Percentiles rank a stretch among this genome's conserved stretches.
phyloP scores from a whole-genome alignment of 2,113 vertebrate genomes.

The Balaeniceps rex region DNA sequence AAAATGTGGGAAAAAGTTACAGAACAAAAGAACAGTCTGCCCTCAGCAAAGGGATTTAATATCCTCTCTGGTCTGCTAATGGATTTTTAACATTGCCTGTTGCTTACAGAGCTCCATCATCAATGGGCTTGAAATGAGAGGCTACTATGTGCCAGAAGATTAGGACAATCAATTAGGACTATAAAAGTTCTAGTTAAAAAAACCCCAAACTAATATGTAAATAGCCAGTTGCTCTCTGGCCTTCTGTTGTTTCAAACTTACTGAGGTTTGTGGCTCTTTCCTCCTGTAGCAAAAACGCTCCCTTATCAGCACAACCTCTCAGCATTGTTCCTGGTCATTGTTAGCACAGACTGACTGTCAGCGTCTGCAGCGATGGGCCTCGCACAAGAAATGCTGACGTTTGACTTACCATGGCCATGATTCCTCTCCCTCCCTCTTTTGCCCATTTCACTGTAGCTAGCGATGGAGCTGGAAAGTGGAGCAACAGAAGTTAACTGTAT shows the following conservation, averaged over 20 bases:
- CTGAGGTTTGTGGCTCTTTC: not conserved
- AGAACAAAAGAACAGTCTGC: not conserved
- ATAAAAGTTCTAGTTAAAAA: not conserved
- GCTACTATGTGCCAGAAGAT: not conserved
- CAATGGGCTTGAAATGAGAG: not conserved
- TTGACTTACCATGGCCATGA: not conserved
- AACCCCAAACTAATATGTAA: not conserved
- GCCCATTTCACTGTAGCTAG: not conserved
- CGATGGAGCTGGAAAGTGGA: not conserved
- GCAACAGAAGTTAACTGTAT: not conserved
- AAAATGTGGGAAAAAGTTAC: not conserved
- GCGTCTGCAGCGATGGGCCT: not conserved
- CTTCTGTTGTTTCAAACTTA: not conserved
- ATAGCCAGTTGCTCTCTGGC: not conserved
- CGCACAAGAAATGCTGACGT: rapidly evolving
- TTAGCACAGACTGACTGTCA: not conserved
- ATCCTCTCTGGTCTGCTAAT: not conserved
- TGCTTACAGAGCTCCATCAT: not conserved
- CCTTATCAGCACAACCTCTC: rapidly evolving
- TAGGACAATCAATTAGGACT: not conserved
- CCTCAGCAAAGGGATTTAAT: not conserved
- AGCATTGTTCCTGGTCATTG: not conserved
- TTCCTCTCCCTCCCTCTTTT: not conserved
- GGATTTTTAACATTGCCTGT: not conserved
- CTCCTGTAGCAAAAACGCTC: not conserved